phyloP scores from a whole-genome alignment of 1,140 invertebrate genomes.

The Epicauta chinensis region DNA sequence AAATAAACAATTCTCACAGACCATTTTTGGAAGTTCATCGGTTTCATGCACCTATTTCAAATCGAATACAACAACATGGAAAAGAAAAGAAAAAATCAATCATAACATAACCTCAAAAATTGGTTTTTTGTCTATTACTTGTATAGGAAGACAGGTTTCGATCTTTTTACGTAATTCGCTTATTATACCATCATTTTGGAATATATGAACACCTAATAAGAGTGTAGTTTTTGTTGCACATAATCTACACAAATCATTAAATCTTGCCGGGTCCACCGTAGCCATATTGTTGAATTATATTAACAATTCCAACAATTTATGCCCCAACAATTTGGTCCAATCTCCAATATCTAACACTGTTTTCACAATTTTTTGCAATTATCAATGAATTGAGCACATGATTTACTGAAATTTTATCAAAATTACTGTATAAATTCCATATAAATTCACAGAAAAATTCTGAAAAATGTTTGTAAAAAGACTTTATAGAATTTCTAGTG shows the following conservation, averaged over 20 bases:
- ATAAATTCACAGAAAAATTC: no score
- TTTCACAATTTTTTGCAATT: no score
- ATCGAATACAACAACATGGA: no score
- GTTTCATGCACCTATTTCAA: constrained; percentile 48
- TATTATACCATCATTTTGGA: constrained; percentile 49
- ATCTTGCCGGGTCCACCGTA: constrained; percentile 32
- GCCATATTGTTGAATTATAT: constrained; percentile 27
- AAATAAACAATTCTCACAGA: constrained; percentile 53
- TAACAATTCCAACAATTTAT: constrained; percentile 12
- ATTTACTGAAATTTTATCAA: no score
- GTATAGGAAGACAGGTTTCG: constrained; percentile 51
- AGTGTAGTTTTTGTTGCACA: constrained; percentile 52
- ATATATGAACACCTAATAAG: constrained; percentile 52
- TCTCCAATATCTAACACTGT: no score
- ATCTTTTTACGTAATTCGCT: constrained; percentile 56
- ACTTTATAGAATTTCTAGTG: no score
- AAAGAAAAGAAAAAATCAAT: constrained; percentile 28
- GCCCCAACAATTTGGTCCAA: no score
- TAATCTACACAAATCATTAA: constrained; percentile 47
- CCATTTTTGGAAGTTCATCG: constrained; percentile 54
- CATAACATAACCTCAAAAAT: constrained; percentile 6
- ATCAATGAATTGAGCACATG: no score
- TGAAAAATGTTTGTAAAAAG: no score
- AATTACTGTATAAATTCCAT: no score
- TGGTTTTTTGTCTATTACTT: constrained; percentile 42